These are phyloP conservation scores for Hippocampus kuda DNA, from an alignment of 2,797 vertebrate genomes.

Conservation along the genomic window DNA sequence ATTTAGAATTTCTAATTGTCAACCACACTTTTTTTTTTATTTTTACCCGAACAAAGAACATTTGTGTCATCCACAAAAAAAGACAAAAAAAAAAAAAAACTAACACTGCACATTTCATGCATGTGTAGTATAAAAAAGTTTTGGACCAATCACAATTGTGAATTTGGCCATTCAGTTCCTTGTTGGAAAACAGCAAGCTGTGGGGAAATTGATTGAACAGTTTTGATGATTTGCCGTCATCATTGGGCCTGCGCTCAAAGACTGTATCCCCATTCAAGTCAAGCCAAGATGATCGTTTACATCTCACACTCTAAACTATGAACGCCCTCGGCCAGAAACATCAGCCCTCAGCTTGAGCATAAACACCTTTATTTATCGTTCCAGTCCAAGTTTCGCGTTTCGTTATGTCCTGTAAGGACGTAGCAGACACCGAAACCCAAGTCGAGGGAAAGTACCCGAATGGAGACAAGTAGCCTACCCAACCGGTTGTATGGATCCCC, in stretches of 20 bases:
- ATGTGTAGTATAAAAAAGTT: no score
- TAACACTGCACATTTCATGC: no score
- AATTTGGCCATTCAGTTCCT: no score
- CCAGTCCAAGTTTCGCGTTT: background rate
- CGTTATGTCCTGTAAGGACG: background rate
- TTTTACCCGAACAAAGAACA: no score
- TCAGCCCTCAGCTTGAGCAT: background rate
- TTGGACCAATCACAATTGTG: no score
- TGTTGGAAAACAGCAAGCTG: no score
- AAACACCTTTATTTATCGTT: background rate
- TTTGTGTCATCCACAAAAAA: no score
- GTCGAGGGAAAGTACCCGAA: conserved; percentile 2
- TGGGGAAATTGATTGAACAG: no score
- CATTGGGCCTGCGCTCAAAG: background rate
- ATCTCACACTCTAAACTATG: background rate
- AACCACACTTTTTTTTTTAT: no score
- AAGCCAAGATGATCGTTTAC: background rate
- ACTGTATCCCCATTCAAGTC: background rate
- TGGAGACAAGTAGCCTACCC: background rate
- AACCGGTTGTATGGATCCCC: background rate
- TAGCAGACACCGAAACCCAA: background rate
- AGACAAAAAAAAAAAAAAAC: no score
- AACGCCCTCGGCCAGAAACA: background rate
- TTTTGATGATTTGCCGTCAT: no score
- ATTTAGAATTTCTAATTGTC: no score